A percentile compares a stretch with the other conserved stretches of the same genome.
Conservation (phyloP, 1,140 invertebrate species). For the Spodoptera litura region DNA sequence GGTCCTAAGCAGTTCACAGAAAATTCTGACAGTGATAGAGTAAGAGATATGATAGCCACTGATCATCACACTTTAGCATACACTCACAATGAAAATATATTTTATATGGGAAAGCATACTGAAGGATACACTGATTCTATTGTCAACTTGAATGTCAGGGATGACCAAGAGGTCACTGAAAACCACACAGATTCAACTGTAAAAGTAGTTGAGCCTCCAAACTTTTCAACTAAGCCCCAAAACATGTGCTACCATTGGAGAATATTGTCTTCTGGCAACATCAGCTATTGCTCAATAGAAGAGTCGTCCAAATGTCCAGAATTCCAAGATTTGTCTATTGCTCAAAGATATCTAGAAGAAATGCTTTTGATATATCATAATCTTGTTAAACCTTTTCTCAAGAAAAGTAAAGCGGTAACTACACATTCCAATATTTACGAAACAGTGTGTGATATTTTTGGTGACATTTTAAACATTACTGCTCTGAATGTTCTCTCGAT, state of each 20-base stretch:
- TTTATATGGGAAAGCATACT: constrained; percentile 83
- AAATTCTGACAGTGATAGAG: constrained; percentile 86
- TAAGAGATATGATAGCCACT: constrained; percentile 91
- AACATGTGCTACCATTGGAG: constrained; percentile 82
- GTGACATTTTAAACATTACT: constrained; percentile 90
- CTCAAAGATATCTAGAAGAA: constrained; percentile 90
- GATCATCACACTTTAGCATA: constrained; percentile 90
- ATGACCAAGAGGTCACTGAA: constrained; percentile 58
- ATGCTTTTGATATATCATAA: constrained; percentile 88
- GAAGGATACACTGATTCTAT: constrained; percentile 81
- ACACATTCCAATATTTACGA: constrained; percentile 88
- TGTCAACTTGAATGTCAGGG: constrained; percentile 78
- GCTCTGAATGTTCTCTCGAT: constrained; percentile 89
- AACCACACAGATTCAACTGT: constrained; percentile 59
- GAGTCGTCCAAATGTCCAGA: constrained; percentile 80
- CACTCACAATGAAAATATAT: constrained; percentile 88
- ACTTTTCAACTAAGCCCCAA: constrained; percentile 68
- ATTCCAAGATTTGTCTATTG: constrained; percentile 87
- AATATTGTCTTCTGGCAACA: constrained; percentile 78
- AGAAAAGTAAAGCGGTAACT: constrained; percentile 86
- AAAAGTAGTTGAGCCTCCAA: constrained; percentile 66
- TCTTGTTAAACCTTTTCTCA: constrained; percentile 88
- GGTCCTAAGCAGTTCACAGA: constrained; percentile 87
- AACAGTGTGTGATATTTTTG: constrained; percentile 89
- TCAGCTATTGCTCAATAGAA: constrained; percentile 80